Conservation (phyloP, 2,113 vertebrate species). For the Chunga burmeisteri region DNA sequence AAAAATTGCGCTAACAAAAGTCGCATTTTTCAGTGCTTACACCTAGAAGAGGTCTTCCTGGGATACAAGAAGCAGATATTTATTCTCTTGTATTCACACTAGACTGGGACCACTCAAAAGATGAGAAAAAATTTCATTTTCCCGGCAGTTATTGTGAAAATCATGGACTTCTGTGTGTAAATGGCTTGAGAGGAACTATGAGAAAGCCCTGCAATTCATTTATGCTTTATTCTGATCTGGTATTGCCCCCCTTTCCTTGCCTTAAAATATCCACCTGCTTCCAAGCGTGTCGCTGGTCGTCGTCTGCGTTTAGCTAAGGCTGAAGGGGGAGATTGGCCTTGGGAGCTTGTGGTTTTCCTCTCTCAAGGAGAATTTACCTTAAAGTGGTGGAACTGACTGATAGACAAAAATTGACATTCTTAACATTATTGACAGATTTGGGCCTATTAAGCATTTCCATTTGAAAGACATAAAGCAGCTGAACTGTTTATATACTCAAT, state of each 20-base stretch:
- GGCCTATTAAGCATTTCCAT: neutral
- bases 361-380: neutral
- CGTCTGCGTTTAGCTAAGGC: rapidly evolving
- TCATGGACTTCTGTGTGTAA: rapidly evolving
- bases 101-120: neutral
- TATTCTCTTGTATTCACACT: neutral
- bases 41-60: neutral
- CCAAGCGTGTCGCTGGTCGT: neutral
- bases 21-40: rapidly evolving
- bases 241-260: neutral
- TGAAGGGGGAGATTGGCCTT: rapidly evolving
- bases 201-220: rapidly evolving
- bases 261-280: neutral
- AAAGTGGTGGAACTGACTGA: neutral
- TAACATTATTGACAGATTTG: too few species aligned
- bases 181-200: rapidly evolving
- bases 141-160: neutral
- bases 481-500: neutral
- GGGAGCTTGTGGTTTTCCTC: neutral
- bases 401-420: neutral
- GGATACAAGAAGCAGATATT: rapidly evolving
- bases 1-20: neutral
- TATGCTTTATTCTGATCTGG: rapidly evolving
- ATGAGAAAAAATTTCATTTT: neutral
- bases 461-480: neutral